Evolutionary conservation across 2,113 vertebrate species (phyloP).

Genomic region (Scopus umbretta): DNA sequence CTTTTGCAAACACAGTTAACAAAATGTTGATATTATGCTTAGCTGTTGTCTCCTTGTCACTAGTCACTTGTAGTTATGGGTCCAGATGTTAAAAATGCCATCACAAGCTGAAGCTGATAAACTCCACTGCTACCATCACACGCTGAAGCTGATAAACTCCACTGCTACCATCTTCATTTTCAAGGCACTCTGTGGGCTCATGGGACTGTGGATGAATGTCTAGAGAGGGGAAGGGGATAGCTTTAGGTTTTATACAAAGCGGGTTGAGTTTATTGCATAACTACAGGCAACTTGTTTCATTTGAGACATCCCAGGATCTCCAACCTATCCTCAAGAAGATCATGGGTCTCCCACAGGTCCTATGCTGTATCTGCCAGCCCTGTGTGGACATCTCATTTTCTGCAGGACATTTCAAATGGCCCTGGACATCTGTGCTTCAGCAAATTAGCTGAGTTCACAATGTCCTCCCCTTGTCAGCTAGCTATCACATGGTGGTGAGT

Average conservation of each 20-base stretch:
- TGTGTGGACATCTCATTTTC: not conserved
- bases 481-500: fast-evolving
- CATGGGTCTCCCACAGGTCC: not conserved
- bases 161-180: not conserved
- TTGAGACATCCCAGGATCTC: not conserved
- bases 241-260: not conserved
- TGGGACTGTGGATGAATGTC: fast-evolving
- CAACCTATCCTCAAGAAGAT: not conserved
- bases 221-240: not conserved
- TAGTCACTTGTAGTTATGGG: slow-evolving; percentile 26
- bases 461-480: not conserved
- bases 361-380: not conserved
- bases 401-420: not conserved
- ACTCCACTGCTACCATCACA: not conserved
- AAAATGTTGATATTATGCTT: slow-evolving; percentile 66
- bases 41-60: slow-evolving; percentile 39
- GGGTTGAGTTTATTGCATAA: not conserved
- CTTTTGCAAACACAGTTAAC: slow-evolving; percentile 41
- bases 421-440: not conserved
- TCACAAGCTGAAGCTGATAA: not conserved
- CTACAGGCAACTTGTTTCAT: not conserved
- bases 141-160: not conserved
- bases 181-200: fast-evolving
- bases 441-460: not conserved
- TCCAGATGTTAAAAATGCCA: not conserved